Percentiles rank a stretch among this genome's conserved stretches.
Conservation (phyloP, 2,888 invertebrate species). For the Seira ritae region DNA sequence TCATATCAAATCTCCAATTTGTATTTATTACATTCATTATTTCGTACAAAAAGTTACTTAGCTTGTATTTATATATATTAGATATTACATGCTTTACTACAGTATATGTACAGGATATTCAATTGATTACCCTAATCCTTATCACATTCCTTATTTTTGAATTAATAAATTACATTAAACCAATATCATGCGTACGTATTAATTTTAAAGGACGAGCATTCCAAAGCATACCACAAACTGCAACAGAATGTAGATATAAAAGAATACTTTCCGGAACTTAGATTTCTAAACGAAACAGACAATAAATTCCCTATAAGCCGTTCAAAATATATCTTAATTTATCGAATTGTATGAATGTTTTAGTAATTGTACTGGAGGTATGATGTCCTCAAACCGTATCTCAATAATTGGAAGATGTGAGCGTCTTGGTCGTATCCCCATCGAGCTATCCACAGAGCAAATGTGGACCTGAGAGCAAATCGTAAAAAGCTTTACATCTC, state of each 20-base stretch:
- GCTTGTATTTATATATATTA: too few relatives aligned
- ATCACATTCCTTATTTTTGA: too few relatives aligned
- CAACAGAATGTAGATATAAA: constrained; percentile 39
- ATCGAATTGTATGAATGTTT: background rate
- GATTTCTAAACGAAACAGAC: constrained; percentile 32
- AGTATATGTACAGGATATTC: too few relatives aligned
- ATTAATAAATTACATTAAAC: too few relatives aligned
- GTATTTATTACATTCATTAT: too few relatives aligned
- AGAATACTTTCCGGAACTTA: constrained; percentile 45
- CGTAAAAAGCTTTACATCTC: background rate
- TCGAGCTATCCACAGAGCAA: constrained; percentile 29
- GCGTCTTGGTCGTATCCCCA: constrained; percentile 45
- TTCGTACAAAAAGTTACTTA: too few relatives aligned
- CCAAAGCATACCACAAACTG: constrained; percentile 48
- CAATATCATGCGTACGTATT: too few relatives aligned
- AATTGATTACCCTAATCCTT: too few relatives aligned
- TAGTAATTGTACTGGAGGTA: constrained; percentile 48
- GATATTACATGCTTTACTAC: too few relatives aligned
- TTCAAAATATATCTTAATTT: background rate
- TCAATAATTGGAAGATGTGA: constrained; percentile 52
- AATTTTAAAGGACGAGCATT: constrained; percentile 48
- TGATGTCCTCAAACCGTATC: constrained; percentile 51
- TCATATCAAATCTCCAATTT: too few relatives aligned
- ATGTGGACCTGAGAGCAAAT: constrained; percentile 46
- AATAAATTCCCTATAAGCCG: background rate